Conservation (phyloP, 2,113 vertebrate genomes). For the Fukomys damarensis region DNA sequence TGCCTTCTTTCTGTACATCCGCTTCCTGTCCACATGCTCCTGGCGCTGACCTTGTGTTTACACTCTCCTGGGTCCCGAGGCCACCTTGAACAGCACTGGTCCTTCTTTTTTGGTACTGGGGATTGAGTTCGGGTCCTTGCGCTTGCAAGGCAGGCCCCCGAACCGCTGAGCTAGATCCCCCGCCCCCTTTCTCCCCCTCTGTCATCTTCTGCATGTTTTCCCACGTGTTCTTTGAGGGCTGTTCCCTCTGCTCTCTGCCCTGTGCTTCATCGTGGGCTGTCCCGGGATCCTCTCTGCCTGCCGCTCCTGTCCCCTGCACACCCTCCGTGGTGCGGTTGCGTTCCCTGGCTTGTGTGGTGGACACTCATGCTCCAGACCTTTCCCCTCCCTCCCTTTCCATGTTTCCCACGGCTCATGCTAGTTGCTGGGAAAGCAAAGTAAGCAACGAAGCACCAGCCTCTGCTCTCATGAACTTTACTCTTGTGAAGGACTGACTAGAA, state of each 20-base stretch:
- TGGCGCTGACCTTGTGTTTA: background rate
- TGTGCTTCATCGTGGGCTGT: background rate
- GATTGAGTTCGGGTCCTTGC: no score
- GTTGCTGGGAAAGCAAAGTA: background rate
- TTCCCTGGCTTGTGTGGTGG: background rate
- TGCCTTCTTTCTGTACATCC: background rate
- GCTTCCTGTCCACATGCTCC: background rate
- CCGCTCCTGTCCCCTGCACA: background rate
- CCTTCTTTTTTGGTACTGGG: no score
- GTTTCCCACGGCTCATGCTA: background rate
- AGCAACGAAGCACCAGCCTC: background rate
- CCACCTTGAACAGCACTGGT: background rate
- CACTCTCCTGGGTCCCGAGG: no score
- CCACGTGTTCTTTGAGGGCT: background rate
- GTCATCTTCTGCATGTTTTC: background rate
- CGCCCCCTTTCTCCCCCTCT: background rate
- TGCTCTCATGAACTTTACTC: background rate
- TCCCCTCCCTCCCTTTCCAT: no score
- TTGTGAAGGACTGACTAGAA: background rate
- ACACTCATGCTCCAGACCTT: background rate
- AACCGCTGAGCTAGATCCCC: no score
- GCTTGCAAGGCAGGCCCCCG: no score
- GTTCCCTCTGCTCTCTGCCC: background rate
- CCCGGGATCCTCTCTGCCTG: background rate
- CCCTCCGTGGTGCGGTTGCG: no score